Evolutionary conservation across 2,113 vertebrate species (phyloP).

Genomic region (Otis tarda): DNA sequence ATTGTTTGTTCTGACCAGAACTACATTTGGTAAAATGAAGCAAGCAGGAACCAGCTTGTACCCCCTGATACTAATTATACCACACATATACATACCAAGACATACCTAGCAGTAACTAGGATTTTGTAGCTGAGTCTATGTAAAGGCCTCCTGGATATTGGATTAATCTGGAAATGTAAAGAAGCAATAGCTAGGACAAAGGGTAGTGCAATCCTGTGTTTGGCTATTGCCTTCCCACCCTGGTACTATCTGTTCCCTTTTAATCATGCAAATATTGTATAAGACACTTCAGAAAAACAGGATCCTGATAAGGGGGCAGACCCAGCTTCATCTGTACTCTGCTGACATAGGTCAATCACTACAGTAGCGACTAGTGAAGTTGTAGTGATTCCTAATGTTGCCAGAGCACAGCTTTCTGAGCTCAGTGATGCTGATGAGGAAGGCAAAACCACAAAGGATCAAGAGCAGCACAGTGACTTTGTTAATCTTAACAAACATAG

Average conservation of each 20-base stretch:
- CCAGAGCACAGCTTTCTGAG: not conserved
- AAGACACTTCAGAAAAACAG: not conserved
- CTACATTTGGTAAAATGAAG: not conserved
- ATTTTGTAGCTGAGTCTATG: not conserved
- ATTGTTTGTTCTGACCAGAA: not conserved
- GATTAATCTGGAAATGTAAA: not conserved
- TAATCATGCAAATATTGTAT: not conserved
- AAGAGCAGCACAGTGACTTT: not conserved
- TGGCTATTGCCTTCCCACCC: not conserved
- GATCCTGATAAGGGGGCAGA: not conserved
- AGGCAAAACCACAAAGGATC: not conserved
- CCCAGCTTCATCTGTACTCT: not conserved
- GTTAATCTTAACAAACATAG: not conserved
- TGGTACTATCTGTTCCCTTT: not conserved
- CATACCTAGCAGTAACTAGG: not conserved
- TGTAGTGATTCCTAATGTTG: not conserved
- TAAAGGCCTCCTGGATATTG: not conserved
- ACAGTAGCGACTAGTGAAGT: not conserved
- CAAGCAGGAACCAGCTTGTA: not conserved
- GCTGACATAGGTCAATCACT: not conserved
- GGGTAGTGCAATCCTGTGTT: not conserved
- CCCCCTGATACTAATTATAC: not conserved
- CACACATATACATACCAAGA: not conserved
- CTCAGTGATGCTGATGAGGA: not conserved
- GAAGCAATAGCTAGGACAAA: not conserved